Evolutionary conservation across 2,113 vertebrate genomes (phyloP), one percentile per base, ranked within the genome.

Genomic region (Stigmatopora nigra): DNA sequence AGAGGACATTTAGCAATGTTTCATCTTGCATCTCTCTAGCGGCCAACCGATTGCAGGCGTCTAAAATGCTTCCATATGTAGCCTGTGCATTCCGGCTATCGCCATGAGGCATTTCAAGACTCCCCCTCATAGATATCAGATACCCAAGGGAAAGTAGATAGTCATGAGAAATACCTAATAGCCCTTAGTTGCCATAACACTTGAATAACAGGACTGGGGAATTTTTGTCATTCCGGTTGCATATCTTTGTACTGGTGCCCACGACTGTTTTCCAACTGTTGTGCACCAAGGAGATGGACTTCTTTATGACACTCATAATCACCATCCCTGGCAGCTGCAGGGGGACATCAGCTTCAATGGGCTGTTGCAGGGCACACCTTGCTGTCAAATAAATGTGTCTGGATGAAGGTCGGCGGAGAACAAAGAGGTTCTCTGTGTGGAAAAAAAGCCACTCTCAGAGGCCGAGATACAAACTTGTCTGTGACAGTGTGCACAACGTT

Each of bases 111-210:
- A 79, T 83, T 85, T 75, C n/a, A 36, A 65, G 69, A 83, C 78
- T 80, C 71, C 72, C 64, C 73, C 73, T 51, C 22, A 17, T 70
- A 78, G 85, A 86, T 60, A 89, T 71, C 65, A 10, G 81, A 89
- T 55, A 85, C 86, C 70, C 76, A 61, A 65, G 75, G 76, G 85
- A 84, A 86, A 86, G 80, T 77, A 77, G 78, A 88, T 85, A 84
- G 76, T 82, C 88, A 83, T 89, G 87, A 87, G 89, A 89, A 87
- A 86, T 85, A 79, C 79, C 81, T 82, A 76, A 76, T 63, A 63
- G 77, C 84, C 76, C 75, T 52, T 19, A 47, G 66, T 63, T 77
- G 62, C 69, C 72, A 76, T 71, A 71, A 64, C 76, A 80, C 79
- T 78, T 73, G 75, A 79, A 80, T 83, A 87, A 83, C 80, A 83